These are phyloP conservation scores for Epinotia brunnichana DNA, from an alignment of 2,888 invertebrate genomes.

Conservation along the genomic window DNA sequence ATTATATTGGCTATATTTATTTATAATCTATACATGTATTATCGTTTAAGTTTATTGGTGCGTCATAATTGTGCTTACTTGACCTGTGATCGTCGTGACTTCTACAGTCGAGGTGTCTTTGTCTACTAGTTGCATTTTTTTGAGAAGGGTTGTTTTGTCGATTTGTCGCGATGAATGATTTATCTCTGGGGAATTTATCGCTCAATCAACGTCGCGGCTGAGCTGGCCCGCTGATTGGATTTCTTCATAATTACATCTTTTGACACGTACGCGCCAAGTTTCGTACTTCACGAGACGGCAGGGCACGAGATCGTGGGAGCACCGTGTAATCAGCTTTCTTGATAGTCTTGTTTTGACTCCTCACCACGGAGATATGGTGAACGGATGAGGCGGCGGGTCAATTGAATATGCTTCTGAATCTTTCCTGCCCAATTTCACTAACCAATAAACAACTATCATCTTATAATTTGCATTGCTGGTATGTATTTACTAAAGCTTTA, in stretches of 20 bases:
- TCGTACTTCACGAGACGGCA: conserved; percentile 76
- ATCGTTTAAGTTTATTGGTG: conserved; percentile 29
- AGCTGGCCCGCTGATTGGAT: conserved; percentile 80
- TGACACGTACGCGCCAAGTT: conserved; percentile 82
- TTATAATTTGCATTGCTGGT: background rate
- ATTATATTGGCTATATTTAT: conserved; percentile 26
- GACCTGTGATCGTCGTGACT: background rate
- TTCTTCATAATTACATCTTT: conserved; percentile 84
- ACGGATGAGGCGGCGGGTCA: conserved; percentile 50
- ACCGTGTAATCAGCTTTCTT: conserved; percentile 82
- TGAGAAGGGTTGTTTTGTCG: conserved; percentile 59
- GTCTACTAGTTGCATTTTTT: conserved; percentile 8
- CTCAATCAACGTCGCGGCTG: conserved; percentile 74
- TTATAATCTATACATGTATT: conserved; percentile 36
- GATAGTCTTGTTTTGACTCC: conserved; percentile 77
- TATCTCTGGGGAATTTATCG: conserved; percentile 81
- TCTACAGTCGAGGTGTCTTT: conserved; percentile 11
- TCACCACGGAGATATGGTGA: conserved; percentile 62
- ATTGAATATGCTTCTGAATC: background rate
- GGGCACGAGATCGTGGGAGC: conserved; percentile 82
- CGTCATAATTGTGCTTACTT: conserved; percentile 19
- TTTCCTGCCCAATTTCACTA: background rate
- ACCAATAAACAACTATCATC: background rate
- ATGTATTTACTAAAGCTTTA: background rate
- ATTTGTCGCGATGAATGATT: conserved; percentile 79